Conservation (phyloP, 2,113 vertebrate species). For the Melospiza georgiana region DNA sequence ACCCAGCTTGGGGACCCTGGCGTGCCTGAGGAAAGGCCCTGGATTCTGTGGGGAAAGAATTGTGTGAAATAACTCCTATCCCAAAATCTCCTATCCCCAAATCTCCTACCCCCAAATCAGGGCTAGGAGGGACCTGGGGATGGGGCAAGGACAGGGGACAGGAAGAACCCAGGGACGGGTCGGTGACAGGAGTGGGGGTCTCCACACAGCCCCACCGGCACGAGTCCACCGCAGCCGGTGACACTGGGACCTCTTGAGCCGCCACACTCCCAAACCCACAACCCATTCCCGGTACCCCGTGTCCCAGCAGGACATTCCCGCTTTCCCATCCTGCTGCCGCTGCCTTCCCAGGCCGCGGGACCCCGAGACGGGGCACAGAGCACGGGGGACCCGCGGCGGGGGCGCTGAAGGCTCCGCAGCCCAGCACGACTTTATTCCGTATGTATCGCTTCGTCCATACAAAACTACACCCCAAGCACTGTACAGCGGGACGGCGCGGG, state of each 20-base stretch:
- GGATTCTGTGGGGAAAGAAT: neutral
- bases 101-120: neutral
- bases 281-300: rapidly evolving
- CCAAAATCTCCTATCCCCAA: too few species aligned
- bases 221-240: neutral
- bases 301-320: neutral
- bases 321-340: neutral
- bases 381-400: neutral
- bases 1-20: neutral
- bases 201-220: neutral
- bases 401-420: neutral
- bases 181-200: neutral
- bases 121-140: neutral
- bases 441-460: constrained; percentile 22
- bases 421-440: constrained; percentile 18
- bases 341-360: neutral
- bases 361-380: neutral
- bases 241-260: neutral
- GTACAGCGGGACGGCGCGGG: constrained; percentile 21
- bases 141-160: neutral
- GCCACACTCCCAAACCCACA: neutral
- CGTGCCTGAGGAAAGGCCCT: neutral
- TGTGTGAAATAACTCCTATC: neutral
- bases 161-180: neutral
- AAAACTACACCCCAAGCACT: constrained; percentile 65